phyloP scores from a whole-genome alignment of 1,140 invertebrate species.

The Drosophila serrata region DNA sequence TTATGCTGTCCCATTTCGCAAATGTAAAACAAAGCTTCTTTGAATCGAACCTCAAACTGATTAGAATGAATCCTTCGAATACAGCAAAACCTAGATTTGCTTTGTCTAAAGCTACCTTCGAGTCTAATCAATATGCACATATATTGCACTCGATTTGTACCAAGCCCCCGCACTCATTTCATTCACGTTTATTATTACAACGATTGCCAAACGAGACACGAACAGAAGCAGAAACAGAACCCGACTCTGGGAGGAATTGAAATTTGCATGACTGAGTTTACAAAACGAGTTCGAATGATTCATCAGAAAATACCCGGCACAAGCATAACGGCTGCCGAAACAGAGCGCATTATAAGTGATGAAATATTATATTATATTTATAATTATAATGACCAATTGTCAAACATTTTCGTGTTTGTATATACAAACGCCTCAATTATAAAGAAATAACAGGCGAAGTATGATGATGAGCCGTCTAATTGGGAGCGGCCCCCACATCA shows the following conservation, averaged over 20 bases:
- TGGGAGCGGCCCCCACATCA: conserved; percentile 57
- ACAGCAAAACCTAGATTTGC: conserved; percentile 13
- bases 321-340: conserved; percentile 17
- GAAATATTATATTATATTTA: conserved; percentile 44
- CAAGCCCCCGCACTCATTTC: conserved; percentile 35
- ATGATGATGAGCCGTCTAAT: conserved; percentile 42
- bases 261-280: conserved; percentile 51
- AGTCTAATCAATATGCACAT: conserved; percentile 73
- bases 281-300: conserved; percentile 49
- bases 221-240: conserved; percentile 34
- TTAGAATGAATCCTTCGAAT: conserved; percentile 31
- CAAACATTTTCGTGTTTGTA: conserved; percentile 58
- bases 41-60: conserved; percentile 3
- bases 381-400: conserved; percentile 61
- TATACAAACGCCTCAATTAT: conserved; percentile 61
- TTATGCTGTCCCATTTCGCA: conserved; percentile 7
- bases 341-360: conserved; percentile 38
- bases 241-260: conserved; percentile 26
- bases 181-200: conserved; percentile 67
- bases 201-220: conserved; percentile 41
- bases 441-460: conserved; percentile 53
- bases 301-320: conserved; percentile 53
- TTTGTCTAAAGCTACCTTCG: conserved; percentile 23
- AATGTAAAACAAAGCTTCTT: conserved; percentile 9
- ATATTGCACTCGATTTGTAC: conserved; percentile 61